Percentiles rank a stretch among this genome's conserved stretches.
phyloP scores from a whole-genome alignment of 2,113 vertebrate genomes.

The Gopherus flavomarginatus region DNA sequence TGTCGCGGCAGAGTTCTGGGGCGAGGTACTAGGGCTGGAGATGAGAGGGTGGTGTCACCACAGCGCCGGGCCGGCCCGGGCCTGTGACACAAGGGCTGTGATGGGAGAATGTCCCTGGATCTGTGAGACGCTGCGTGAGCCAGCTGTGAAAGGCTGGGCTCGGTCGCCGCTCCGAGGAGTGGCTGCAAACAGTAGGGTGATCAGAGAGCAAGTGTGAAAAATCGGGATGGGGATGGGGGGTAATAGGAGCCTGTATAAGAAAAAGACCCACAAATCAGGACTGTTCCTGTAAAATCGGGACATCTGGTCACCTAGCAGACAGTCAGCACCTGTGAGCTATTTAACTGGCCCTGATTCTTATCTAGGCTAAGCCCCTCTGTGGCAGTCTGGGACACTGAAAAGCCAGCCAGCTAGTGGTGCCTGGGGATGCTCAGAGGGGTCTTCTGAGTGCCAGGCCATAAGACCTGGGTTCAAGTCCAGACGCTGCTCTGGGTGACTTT shows the following conservation, averaged over 20 bases:
- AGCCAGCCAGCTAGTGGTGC: neutral
- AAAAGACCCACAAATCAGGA: too few species aligned
- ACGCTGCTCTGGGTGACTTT: neutral
- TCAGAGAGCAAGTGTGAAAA: too few species aligned
- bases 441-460: neutral
- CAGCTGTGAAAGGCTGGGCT: neutral
- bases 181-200: neutral
- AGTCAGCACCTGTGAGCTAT: neutral
- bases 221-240: too few species aligned
- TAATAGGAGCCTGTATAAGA: too few species aligned
- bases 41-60: neutral
- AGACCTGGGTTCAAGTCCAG: neutral
- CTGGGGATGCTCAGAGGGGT: neutral
- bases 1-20: neutral
- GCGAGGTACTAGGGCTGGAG: neutral
- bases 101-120: neutral
- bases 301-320: too few species aligned
- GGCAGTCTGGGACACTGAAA: neutral
- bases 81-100: neutral
- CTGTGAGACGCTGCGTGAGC: too few species aligned
- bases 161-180: neutral
- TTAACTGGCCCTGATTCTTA: neutral
- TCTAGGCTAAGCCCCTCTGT: too few species aligned
- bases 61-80: neutral
- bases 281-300: too few species aligned